phyloP scores from a whole-genome alignment of 2,113 vertebrate genomes.

The Xiphorhynchus elegans region DNA sequence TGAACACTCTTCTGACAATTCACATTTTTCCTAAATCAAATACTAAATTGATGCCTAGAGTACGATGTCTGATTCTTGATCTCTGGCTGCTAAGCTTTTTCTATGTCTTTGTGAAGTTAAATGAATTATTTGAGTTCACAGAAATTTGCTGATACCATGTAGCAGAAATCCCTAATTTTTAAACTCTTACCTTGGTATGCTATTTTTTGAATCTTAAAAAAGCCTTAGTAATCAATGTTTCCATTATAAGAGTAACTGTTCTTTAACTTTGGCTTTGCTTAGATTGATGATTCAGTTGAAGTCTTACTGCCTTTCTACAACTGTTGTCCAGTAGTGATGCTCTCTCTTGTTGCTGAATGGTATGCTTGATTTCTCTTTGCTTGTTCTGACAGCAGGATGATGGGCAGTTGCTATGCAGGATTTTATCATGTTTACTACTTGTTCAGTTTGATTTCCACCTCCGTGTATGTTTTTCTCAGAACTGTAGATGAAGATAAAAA shows the following conservation, averaged over 20 bases:
- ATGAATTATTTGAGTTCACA: neutral
- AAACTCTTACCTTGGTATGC: neutral
- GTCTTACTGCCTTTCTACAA: neutral
- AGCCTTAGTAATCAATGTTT: neutral
- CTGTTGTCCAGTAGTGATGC: neutral
- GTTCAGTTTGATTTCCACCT: neutral
- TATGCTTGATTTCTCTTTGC: neutral
- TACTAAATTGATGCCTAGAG: neutral
- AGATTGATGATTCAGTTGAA: neutral
- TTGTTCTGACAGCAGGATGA: neutral
- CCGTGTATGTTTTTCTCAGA: neutral
- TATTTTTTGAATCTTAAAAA: neutral
- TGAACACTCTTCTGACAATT: neutral
- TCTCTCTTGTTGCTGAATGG: neutral
- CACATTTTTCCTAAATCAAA: neutral
- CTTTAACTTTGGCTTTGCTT: neutral
- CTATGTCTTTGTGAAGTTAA: neutral
- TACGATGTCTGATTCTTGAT: neutral
- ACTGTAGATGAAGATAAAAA: neutral
- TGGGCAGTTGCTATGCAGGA: neutral
- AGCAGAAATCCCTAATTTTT: neutral
- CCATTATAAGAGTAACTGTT: neutral
- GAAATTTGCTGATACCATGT: neutral
- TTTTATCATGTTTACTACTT: neutral
- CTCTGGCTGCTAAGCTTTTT: neutral